These are phyloP conservation scores for Pantelozetes paolii DNA, from an alignment of 2,888 invertebrate genomes.

Conservation along the genomic window DNA sequence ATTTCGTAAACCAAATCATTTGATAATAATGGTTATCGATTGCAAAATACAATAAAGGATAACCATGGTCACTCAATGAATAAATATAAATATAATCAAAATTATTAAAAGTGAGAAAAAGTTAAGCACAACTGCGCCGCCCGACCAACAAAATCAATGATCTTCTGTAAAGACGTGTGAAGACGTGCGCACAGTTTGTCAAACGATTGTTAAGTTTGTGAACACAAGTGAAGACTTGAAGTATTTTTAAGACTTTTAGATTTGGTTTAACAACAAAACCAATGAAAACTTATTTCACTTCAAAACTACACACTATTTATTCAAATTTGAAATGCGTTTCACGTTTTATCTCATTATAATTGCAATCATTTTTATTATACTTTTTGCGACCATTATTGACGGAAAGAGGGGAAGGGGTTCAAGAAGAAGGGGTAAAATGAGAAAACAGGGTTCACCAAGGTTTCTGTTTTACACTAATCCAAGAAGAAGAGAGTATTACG, in stretches of 20 bases:
- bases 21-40: too few species aligned
- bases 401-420: constrained; percentile 41
- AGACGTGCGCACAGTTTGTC: constrained; percentile 8
- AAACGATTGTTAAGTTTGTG: not conserved
- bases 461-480: constrained; percentile 47
- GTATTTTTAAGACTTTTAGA: not conserved
- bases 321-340: constrained; percentile 1
- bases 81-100: too few species aligned
- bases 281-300: not conserved
- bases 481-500: constrained; percentile 57
- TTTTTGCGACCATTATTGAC: constrained; percentile 37
- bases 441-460: constrained; percentile 44
- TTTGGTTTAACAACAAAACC: not conserved
- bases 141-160: constrained; percentile 15
- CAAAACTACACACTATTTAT: not conserved
- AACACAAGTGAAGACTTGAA: not conserved
- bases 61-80: too few species aligned
- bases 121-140: not conserved
- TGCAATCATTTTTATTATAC: constrained; percentile 37
- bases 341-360: not conserved
- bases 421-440: constrained; percentile 42
- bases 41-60: too few species aligned
- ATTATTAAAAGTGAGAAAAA: not conserved
- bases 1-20: too few species aligned
- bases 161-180: not conserved